phyloP scores from a whole-genome alignment of 2,113 vertebrate species.

The Dermatemys mawii region DNA sequence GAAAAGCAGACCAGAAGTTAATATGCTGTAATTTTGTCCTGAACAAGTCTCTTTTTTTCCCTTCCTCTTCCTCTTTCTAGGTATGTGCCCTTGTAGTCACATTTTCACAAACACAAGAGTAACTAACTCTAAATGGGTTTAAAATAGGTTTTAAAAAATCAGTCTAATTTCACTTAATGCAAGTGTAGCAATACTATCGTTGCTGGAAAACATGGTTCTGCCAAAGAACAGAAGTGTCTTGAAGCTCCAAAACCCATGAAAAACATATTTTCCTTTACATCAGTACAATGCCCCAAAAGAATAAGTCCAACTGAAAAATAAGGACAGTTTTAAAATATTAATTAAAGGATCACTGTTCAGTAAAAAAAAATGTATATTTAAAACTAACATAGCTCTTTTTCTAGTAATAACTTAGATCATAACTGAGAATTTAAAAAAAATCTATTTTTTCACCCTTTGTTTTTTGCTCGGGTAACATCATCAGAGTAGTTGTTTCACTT shows the following conservation, averaged over 20 bases:
- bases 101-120: conserved; percentile 32
- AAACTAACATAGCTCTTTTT: background rate
- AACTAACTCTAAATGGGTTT: conserved; percentile 50
- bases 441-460: background rate
- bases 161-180: conserved; percentile 45
- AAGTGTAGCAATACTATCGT: background rate
- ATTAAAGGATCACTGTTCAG: background rate
- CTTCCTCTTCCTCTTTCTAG: conserved; percentile 50
- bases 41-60: conserved; percentile 35
- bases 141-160: conserved; percentile 44
- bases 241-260: background rate
- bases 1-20: conserved; percentile 60
- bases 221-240: background rate
- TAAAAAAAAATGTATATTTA: background rate
- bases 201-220: background rate
- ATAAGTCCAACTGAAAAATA: background rate
- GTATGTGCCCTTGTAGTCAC: conserved; percentile 22
- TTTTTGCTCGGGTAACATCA: background rate
- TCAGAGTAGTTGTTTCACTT: background rate
- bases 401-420: background rate
- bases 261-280: background rate
- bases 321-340: background rate
- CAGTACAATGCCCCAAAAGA: background rate
- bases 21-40: conserved; percentile 32
- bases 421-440: background rate